A percentile compares a stretch with the other conserved stretches of the same genome.
Evolutionary conservation across 92 coral and sea anemone genomes (phyloP).

Genomic region (Palythoa caribaeorum): DNA sequence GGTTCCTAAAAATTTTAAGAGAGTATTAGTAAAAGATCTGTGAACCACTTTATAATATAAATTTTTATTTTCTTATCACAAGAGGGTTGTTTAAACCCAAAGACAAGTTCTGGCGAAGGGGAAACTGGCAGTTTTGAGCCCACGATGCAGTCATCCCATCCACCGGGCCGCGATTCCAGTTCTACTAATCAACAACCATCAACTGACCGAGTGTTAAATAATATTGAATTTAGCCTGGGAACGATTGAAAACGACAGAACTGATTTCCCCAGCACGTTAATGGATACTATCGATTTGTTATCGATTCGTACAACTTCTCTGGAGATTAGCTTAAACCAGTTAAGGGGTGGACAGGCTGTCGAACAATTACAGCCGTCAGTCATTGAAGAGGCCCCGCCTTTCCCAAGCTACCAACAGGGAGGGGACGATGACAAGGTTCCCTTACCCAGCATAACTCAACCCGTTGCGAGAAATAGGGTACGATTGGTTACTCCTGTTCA

Average conservation of each 20-base stretch:
- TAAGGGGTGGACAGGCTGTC: not conserved
- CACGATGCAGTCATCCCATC: not conserved
- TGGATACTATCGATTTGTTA: not conserved
- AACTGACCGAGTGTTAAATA: not conserved
- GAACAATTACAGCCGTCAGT: not conserved
- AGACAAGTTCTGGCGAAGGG: not conserved
- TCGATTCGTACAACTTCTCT: not conserved
- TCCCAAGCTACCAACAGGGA: not conserved
- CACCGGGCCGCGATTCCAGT: not conserved
- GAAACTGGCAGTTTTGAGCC: not conserved
- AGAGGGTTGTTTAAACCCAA: not conserved
- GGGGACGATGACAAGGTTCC: not conserved
- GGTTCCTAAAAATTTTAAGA: no score
- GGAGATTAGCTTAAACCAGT: not conserved
- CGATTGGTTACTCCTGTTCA: constrained; percentile 18
- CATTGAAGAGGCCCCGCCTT: not conserved
- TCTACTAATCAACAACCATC: not conserved
- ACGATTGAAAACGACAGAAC: not conserved
- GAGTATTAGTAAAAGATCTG: no score
- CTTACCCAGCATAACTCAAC: not conserved
- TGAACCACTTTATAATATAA: no score
- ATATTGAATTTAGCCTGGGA: not conserved
- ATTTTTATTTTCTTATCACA: no score
- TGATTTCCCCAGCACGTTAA: not conserved
- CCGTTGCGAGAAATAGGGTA: not conserved